A percentile compares a stretch with the other conserved stretches of the same genome.
phyloP scores from a whole-genome alignment of 2,888 invertebrate species.

The Oeneis ivallda region DNA sequence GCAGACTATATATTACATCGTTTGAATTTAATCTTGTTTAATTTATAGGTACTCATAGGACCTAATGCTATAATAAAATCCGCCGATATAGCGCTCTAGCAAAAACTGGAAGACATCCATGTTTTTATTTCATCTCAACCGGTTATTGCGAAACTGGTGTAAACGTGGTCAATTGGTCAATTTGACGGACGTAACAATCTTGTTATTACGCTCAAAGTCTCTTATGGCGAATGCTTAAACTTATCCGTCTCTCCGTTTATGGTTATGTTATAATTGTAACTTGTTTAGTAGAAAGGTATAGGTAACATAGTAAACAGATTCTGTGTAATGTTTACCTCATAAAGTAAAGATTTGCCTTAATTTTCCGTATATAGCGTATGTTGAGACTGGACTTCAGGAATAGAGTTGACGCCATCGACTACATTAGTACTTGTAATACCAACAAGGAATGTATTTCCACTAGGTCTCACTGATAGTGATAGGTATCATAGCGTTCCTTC shows the following conservation, averaged over 20 bases:
- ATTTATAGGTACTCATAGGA: not conserved
- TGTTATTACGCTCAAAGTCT: conserved; percentile 27
- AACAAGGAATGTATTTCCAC: no score
- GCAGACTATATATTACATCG: no score
- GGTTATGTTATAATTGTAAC: conserved; percentile 2
- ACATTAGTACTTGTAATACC: no score
- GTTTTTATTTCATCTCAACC: conserved; percentile 10
- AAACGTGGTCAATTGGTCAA: conserved; percentile 8
- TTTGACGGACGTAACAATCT: conserved; percentile 42
- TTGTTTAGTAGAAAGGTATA: conserved; percentile 10
- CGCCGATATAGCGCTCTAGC: not conserved
- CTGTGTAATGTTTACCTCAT: no score
- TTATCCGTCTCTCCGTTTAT: conserved; percentile 20
- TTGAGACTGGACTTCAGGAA: no score
- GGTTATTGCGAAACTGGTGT: conserved; percentile 12
- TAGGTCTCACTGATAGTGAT: no score
- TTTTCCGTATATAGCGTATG: not conserved
- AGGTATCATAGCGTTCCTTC: no score
- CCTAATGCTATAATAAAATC: not conserved
- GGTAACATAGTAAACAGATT: not conserved
- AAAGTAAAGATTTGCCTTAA: not conserved
- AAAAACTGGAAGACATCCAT: not conserved
- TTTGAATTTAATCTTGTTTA: no score
- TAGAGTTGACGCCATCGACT: no score
- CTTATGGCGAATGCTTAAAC: conserved; percentile 17